Evolutionary conservation across 2,888 invertebrate species (phyloP), one percentile per base, ranked within the genome.

Genomic region (Thymelicus lineola): DNA sequence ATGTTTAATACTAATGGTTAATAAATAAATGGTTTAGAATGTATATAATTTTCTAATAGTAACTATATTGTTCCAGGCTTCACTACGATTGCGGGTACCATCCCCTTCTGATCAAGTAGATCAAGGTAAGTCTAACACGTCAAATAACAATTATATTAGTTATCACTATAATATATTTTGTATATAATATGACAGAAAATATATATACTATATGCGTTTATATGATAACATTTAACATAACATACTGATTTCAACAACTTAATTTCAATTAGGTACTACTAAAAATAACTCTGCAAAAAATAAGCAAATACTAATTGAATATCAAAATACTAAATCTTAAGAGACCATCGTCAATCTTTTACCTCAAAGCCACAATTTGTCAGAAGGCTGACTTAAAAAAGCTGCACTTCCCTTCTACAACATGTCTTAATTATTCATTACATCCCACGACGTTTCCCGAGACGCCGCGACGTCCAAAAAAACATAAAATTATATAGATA

Each of bases 351-450:
- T n/a, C n/a, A n/a, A n/a, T 69, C 38, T 10, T 6, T 20, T 50
- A 50, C 28, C 48, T 63, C 20, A 28, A 57, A 58, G 63, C 58
- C 38, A 63, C 20, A 53, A 67, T 62, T 57, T 67, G 48, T 35
- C 14, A 55, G 58, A 55, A 46, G 69, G 48, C 46, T 36, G 64
- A 50, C 65, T 53, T 62, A 78, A 81, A 85, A 81, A 79, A 82
- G 76, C 79, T 78, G 78, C 81, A 84, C 85, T 84, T 85, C 81
- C 86, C 85, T 81, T 84, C 81, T 82, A 80, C 81, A 85, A 86
- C 86, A 87, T 86, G 84, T 85, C 87, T 92, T 91, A 91, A 91
- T 93, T 92, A 92, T 93, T 93, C 90, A 93, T 90, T 86, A 88
- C 89, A 90, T 88, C 88, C 82, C 80, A 77, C 79, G 78, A 79